phyloP scores from a whole-genome alignment of 2,113 vertebrate genomes.

The Dendropsophus ebraccatus region DNA sequence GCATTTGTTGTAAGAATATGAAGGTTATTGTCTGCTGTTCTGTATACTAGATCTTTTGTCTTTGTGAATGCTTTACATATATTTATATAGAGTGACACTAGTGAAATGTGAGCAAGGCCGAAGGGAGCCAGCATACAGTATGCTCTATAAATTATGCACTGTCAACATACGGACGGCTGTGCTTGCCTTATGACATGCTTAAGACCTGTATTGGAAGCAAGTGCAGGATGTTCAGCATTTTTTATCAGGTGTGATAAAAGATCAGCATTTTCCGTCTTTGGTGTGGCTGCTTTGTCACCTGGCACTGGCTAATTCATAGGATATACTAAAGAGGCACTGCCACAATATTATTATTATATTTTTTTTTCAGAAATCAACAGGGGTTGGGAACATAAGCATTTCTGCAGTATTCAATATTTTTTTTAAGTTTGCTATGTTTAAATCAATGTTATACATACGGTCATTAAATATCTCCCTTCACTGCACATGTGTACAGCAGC shows the following conservation, averaged over 20 bases:
- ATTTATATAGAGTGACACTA: constrained; percentile 39
- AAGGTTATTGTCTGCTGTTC: background rate
- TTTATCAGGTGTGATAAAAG: constrained; percentile 57
- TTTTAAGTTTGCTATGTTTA: no score
- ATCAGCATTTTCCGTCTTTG: no score
- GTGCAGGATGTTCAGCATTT: constrained; percentile 54
- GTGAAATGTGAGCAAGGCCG: constrained; percentile 61
- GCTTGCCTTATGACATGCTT: constrained; percentile 63
- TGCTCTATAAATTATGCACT: constrained; percentile 71
- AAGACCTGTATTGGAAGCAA: constrained; percentile 49
- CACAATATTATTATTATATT: no score
- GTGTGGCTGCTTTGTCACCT: constrained; percentile 49
- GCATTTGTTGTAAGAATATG: background rate
- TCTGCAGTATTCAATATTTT: no score
- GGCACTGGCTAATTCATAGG: constrained; percentile 11
- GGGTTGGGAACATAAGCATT: no score
- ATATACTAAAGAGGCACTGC: no score
- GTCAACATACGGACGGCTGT: constrained; percentile 61
- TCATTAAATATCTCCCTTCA: no score
- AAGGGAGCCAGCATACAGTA: constrained; percentile 68
- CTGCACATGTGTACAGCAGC: no score
- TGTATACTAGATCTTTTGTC: background rate
- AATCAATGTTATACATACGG: no score
- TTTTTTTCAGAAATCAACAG: no score
- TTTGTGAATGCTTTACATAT: background rate